phyloP scores from a whole-genome alignment of 2,797 vertebrate genomes.

The Nannoperca obscura region DNA sequence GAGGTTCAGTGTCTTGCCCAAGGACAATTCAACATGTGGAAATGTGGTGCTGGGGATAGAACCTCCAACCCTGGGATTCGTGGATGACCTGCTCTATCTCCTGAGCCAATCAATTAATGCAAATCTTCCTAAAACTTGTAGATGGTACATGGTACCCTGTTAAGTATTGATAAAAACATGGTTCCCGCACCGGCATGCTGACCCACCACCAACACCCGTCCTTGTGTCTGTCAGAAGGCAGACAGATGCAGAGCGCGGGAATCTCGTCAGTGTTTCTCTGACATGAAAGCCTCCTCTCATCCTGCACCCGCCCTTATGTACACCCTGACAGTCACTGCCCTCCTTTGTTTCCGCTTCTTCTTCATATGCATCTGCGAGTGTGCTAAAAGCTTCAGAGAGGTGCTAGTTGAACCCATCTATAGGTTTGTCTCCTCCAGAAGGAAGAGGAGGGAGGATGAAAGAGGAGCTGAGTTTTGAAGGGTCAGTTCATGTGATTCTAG shows the following conservation, averaged over 20 bases:
- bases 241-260: constrained; percentile 14
- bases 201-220: constrained; percentile 10
- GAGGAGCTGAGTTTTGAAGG: constrained; percentile 44
- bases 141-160: not conserved
- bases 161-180: constrained; percentile 7
- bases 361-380: constrained; percentile 71
- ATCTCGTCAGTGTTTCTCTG: constrained; percentile 35
- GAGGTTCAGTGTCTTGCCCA: not conserved
- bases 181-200: constrained; percentile 2
- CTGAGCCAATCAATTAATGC: not conserved
- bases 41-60: not conserved
- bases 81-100: not conserved
- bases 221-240: constrained; percentile 18
- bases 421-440: constrained; percentile 55
- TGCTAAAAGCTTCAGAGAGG: constrained; percentile 84
- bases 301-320: constrained; percentile 58
- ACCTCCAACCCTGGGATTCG: not conserved
- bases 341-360: constrained; percentile 41
- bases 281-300: constrained; percentile 81
- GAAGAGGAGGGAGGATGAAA: constrained; percentile 40
- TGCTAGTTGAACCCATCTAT: constrained; percentile 73
- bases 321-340: constrained; percentile 66
- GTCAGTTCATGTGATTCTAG: constrained; percentile 63
- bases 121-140: not conserved
- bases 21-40: not conserved